Conservation (phyloP, 2,113 vertebrate genomes). For the Gulo gulo region DNA sequence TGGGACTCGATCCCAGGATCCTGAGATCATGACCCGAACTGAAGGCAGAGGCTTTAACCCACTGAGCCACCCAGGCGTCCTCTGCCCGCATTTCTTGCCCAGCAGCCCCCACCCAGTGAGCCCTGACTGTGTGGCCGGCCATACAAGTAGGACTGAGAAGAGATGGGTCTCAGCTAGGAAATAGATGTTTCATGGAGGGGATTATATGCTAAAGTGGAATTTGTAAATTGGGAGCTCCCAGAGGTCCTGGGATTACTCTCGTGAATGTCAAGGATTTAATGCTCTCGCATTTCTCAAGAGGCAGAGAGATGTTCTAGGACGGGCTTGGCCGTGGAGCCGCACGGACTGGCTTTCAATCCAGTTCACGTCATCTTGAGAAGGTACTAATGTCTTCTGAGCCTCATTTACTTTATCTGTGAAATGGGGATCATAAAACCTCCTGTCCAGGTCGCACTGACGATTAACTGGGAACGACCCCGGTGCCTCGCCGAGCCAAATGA, state of each 20-base stretch:
- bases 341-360: background rate
- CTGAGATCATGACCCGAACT: too few relatives aligned
- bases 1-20: too few relatives aligned
- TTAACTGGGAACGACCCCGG: background rate
- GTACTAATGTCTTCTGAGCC: background rate
- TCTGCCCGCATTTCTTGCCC: background rate
- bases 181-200: background rate
- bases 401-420: constrained; percentile 42
- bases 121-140: background rate
- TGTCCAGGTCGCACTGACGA: background rate
- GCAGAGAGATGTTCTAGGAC: background rate
- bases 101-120: background rate
- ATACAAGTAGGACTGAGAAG: background rate
- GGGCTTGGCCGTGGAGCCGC: background rate
- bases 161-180: background rate
- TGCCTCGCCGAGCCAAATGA: rapidly evolving
- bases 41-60: too few relatives aligned
- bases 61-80: background rate
- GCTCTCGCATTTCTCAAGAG: background rate
- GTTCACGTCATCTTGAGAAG: background rate
- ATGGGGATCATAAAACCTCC: background rate
- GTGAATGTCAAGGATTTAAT: constrained; percentile 37
- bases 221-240: constrained; percentile 37
- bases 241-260: background rate
- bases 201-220: constrained; percentile 45